Evolutionary conservation across 2,797 vertebrate genomes (phyloP), one percentile per base, ranked within the genome.

Genomic region (Pseudocheirus occidentalis): DNA sequence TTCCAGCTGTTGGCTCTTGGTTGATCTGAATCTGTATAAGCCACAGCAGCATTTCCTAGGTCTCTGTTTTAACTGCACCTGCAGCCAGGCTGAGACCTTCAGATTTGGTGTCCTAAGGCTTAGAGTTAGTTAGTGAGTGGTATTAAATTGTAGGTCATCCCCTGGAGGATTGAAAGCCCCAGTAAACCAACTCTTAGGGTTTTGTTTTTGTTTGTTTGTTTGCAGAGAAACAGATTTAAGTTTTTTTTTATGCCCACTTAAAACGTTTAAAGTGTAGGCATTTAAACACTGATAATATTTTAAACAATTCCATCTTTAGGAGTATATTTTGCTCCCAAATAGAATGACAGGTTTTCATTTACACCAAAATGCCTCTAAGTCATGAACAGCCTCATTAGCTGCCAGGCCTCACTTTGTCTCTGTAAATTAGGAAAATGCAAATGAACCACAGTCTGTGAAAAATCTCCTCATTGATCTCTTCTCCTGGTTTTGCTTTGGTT

Each of bases 181-280:
- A 52, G 13, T 90, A 90, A 53, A 55, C 90, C 29, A 55, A 46
- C 21, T 40, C 53, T 95, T 24, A 53, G 90, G 59, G n/a, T 40
- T 73, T 40, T 73, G 18, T 66, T 21, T 73, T 73, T n/a, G 1
- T 16, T 2, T 66, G 40, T 90, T 40, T 92, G 97, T 18, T 94
- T 91, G 11, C 50, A 40, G 29, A 92, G n/a, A 96, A 52, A 21
- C 5, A 40, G 73, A 62, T 54, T 97, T 95, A 96, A 93, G 95
- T 46, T 96, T 89, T 96, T 89, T 97, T 96, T 98, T 98, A 95
- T 92, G 13, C n/a, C 21, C 5, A 92, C 34, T 90, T 97, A 97
- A 95, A 91, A 24, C 93, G 10, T 31, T 97, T 97, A 73, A 97
- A 92, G 92, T 52, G 1, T 81, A 96, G 10, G 93, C 66, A 92